phyloP scores from a whole-genome alignment of 2,113 vertebrate species.

The Platycercus adscitus region DNA sequence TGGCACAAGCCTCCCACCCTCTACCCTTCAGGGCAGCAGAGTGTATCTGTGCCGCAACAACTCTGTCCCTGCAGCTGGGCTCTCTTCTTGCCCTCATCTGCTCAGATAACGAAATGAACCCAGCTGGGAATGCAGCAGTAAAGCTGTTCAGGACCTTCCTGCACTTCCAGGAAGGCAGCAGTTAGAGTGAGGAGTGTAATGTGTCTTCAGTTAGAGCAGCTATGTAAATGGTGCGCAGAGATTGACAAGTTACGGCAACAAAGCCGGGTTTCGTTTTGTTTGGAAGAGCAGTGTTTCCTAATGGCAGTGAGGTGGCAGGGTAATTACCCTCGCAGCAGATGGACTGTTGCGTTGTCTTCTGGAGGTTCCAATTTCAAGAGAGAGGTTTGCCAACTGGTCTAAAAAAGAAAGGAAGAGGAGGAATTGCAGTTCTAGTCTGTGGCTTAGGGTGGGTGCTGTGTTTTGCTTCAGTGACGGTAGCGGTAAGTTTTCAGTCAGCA shows the following conservation, averaged over 20 bases:
- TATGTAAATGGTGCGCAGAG: not conserved
- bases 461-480: not conserved
- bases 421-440: not conserved
- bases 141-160: not conserved
- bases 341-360: not conserved
- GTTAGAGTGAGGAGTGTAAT: not conserved
- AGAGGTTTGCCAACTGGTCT: not conserved
- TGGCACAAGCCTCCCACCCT: not conserved
- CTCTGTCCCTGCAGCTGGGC: not conserved
- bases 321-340: not conserved
- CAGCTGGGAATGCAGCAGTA: accelerated
- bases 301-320: not conserved
- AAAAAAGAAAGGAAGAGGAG: not conserved
- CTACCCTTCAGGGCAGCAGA: not conserved
- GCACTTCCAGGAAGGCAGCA: not conserved
- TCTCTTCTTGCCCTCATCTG: not conserved
- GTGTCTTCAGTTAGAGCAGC: not conserved
- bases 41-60: accelerated
- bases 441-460: not conserved
- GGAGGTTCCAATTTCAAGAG: not conserved
- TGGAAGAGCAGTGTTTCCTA: not conserved
- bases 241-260: not conserved
- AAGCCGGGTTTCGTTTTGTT: not conserved
- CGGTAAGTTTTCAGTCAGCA: not conserved
- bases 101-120: not conserved